A percentile compares a stretch with the other conserved stretches of the same genome.
phyloP scores from a whole-genome alignment of 1,140 invertebrate species.

The Cydia amplana region DNA sequence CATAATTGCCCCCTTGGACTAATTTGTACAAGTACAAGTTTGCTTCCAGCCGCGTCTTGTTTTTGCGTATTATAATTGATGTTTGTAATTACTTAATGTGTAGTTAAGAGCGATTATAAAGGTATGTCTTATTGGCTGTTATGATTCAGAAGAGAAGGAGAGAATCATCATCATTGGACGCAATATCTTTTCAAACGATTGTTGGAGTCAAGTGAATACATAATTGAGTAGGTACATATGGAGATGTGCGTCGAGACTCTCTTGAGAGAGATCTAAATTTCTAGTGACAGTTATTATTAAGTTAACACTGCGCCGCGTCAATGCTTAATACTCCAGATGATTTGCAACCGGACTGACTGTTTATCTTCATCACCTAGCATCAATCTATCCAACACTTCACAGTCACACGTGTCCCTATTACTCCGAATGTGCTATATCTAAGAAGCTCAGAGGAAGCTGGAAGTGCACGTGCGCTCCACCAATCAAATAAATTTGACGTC shows the following conservation, averaged over 20 bases:
- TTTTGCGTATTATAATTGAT: constrained; percentile 16
- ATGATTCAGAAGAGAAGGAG: neutral
- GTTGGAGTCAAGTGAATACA: too few relatives aligned
- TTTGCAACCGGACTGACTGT: neutral
- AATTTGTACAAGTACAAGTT: constrained; percentile 11
- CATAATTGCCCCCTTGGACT: constrained; percentile 32
- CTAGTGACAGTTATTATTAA: too few relatives aligned
- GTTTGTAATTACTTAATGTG: neutral
- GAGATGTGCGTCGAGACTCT: too few relatives aligned
- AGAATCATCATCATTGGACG: neutral
- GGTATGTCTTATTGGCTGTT: neutral
- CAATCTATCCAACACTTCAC: constrained; percentile 47
- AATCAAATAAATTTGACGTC: constrained; percentile 38
- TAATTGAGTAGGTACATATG: too few relatives aligned
- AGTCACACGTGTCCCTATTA: constrained; percentile 58
- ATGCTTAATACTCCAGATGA: neutral
- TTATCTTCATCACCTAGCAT: constrained; percentile 28
- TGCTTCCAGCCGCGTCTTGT: neutral
- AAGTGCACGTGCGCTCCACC: constrained; percentile 37
- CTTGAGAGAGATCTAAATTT: too few relatives aligned
- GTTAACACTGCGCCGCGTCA: neutral
- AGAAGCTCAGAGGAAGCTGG: constrained; percentile 48
- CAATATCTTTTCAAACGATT: too few relatives aligned
- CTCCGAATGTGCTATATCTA: constrained; percentile 54
- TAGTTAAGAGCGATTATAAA: neutral